Evolutionary conservation across 2,113 vertebrate genomes (phyloP), one percentile per base, ranked within the genome.

Genomic region (Onychostruthus taczanowskii): DNA sequence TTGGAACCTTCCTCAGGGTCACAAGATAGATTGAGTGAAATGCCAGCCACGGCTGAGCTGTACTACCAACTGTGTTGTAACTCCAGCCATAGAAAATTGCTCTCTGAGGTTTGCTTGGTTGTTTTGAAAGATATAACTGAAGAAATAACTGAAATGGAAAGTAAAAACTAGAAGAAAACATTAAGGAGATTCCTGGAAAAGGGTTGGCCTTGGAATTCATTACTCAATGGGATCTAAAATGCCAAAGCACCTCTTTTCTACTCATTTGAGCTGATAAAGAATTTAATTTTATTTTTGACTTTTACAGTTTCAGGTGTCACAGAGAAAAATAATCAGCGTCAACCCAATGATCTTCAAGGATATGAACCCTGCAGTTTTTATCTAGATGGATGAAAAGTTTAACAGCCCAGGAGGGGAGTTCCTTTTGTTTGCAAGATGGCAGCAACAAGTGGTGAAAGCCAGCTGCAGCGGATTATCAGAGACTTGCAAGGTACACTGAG

Each of bases 401-500:
- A 52, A 72, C 70, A 41, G n/a, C 75, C 39, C 58, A 94, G 66
- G 53, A 77, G 50, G 17, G 44, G 59, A 75, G 20, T 73, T 82
- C 8, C 37, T 79, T 83, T 83, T 43, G 7, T 72, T 77, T 87
- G 81, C 75, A 91, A 77, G 73, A 99, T 99, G 99, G 98, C 98
- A 59, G 97, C 96, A 61, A 97, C 96, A 46, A 96, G 98, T 39
- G 98, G 98, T 0, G 99, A 99, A 95, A 98, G 97, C 97, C 99
- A 99, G 93, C 98, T 99, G 77, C 99, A 99, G 96, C 98, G 99
- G 94, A 99, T 99, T 97, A 98, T 99, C 96, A 98, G 98, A 77
- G 99, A 99, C 96, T 96, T 99, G 75, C 98, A 99, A 96, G 99
- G 99, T 99, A 98, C 55, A 22, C 44, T 55, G 37, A 24, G 33